Evolutionary conservation across 2,113 vertebrate genomes (phyloP).

Genomic region (Labeo catla): DNA sequence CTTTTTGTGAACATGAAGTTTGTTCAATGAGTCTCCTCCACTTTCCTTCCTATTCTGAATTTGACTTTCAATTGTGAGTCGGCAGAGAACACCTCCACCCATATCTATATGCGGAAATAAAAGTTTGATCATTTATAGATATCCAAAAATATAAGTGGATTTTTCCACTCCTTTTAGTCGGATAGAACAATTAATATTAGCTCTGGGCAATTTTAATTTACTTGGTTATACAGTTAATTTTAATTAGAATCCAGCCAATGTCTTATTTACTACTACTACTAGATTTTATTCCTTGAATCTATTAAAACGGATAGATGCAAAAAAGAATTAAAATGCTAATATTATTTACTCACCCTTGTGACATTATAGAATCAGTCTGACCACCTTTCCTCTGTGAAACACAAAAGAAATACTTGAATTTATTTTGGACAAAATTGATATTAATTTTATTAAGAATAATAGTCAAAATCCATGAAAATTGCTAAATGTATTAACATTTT

Average conservation of each 20-base stretch:
- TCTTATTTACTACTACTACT: neutral
- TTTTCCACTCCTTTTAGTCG: neutral
- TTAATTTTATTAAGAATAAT: neutral
- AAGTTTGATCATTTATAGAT: slow-evolving; percentile 52
- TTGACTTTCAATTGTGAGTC: slow-evolving; percentile 60
- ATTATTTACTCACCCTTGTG: neutral
- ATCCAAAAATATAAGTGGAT: slow-evolving; percentile 38
- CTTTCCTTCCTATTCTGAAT: slow-evolving; percentile 60
- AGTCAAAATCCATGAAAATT: neutral
- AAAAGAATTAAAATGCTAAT: neutral
- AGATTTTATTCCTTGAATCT: neutral
- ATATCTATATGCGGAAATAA: slow-evolving; percentile 60
- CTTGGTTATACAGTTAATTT: neutral
- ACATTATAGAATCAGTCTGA: neutral
- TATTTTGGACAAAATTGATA: neutral
- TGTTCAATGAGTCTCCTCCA: slow-evolving; percentile 59
- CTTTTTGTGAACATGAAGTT: slow-evolving; percentile 59
- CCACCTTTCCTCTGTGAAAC: neutral
- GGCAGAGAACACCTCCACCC: slow-evolving; percentile 53
- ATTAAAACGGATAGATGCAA: neutral
- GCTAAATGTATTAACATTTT: too few relatives aligned
- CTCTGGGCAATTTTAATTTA: neutral
- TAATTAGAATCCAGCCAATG: neutral
- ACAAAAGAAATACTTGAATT: too few relatives aligned
- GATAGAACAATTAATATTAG: slow-evolving; percentile 19